Evolutionary conservation across 2,113 vertebrate species (phyloP).

Genomic region (Tragelaphus scriptus): DNA sequence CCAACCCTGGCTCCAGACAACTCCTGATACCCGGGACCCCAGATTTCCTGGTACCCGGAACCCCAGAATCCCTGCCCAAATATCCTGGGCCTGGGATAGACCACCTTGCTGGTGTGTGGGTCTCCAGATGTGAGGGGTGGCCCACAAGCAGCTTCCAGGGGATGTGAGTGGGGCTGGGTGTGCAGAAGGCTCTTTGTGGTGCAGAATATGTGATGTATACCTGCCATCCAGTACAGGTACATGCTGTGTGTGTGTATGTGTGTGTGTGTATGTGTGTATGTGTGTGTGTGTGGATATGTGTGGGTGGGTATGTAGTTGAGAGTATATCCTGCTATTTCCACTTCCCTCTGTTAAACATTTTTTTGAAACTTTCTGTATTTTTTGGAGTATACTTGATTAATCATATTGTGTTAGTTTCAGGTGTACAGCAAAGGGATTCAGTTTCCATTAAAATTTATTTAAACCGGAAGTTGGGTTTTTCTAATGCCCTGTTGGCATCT

Average conservation of each 20-base stretch:
- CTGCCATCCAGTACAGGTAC: accelerated
- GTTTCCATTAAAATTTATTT: not conserved
- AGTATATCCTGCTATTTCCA: not conserved
- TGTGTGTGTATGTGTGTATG: not conserved
- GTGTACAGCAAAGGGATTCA: not conserved
- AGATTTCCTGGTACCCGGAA: not conserved
- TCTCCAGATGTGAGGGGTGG: not conserved
- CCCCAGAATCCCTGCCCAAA: not conserved
- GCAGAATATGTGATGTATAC: accelerated
- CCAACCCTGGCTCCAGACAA: not conserved
- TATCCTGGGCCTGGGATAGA: not conserved
- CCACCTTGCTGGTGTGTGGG: not conserved
- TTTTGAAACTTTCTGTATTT: not conserved
- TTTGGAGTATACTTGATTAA: not conserved
- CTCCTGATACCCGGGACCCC: not conserved
- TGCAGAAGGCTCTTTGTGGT: not conserved
- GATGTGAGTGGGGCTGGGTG: not conserved
- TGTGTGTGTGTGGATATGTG: not conserved
- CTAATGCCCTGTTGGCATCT: not conserved
- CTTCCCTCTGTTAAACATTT: not conserved
- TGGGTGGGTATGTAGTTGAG: not conserved
- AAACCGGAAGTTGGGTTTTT: not conserved
- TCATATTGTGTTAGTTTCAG: not conserved
- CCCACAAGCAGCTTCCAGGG: not conserved
- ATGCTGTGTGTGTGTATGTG: not conserved